Evolutionary conservation across 2,888 invertebrate genomes (phyloP).

Genomic region (Ecliptopera silaceata): DNA sequence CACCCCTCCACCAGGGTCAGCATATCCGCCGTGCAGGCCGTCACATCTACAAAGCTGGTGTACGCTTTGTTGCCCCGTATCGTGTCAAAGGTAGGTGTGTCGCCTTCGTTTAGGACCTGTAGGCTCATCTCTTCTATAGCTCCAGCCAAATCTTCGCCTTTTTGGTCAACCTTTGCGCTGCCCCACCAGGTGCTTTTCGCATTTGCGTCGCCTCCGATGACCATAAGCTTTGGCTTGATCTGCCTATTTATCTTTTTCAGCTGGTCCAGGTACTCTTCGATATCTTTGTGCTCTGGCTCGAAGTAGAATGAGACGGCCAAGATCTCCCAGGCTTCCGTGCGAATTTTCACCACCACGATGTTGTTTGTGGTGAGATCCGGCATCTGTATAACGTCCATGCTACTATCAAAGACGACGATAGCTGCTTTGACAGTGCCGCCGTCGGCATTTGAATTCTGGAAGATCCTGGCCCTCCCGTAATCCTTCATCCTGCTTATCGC

Average conservation of each 20-base stretch:
- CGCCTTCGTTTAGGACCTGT: slow-evolving; percentile 36
- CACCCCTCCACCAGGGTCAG: slow-evolving; percentile 24
- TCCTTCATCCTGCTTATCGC: neutral
- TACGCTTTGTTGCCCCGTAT: slow-evolving; percentile 23
- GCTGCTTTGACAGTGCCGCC: neutral
- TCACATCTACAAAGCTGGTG: slow-evolving; percentile 37
- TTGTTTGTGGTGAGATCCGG: neutral
- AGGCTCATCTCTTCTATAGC: slow-evolving; percentile 25
- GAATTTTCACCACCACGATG: too few relatives aligned
- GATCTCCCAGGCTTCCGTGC: too few relatives aligned
- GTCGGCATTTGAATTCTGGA: neutral
- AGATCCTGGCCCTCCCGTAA: neutral
- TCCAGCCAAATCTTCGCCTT: slow-evolving; percentile 20
- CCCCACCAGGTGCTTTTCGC: too few relatives aligned
- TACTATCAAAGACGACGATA: neutral
- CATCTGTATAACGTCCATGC: neutral
- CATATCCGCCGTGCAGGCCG: slow-evolving; percentile 31
- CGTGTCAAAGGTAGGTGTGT: slow-evolving; percentile 38
- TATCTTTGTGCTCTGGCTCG: too few relatives aligned
- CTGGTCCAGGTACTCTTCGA: neutral
- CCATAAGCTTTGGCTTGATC: neutral
- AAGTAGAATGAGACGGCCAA: too few relatives aligned
- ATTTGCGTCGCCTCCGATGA: slow-evolving; percentile 6
- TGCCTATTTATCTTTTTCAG: neutral
- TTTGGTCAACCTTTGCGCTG: neutral